Conservation (phyloP, 2,113 vertebrate genomes). For the Cettia cetti region DNA sequence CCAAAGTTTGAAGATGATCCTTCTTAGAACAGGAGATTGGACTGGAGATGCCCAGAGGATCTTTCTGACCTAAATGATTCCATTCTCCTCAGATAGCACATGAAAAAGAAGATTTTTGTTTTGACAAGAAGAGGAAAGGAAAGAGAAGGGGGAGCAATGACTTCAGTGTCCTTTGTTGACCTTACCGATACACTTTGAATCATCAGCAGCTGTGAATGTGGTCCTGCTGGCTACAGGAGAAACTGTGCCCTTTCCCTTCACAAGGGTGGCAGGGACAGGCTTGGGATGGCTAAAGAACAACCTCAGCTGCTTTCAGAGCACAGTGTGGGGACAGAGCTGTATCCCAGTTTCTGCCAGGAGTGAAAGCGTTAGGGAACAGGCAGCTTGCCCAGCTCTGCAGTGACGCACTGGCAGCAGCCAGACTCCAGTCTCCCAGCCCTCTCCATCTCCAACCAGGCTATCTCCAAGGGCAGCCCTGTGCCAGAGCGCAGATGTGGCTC, state of each 20-base stretch:
- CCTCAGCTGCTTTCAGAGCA: neutral
- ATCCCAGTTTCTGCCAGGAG: neutral
- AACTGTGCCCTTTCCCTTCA: neutral
- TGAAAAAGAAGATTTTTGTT: neutral
- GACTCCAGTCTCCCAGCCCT: neutral
- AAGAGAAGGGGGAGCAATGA: neutral
- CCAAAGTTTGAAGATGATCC: neutral
- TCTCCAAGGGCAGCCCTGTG: neutral
- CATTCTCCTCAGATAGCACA: neutral
- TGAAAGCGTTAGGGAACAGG: neutral
- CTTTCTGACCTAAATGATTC: neutral
- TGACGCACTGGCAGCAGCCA: neutral
- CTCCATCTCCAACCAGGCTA: neutral
- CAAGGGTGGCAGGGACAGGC: neutral
- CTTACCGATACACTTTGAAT: neutral
- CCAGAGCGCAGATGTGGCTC: neutral
- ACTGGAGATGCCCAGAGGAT: neutral
- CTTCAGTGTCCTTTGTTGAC: neutral
- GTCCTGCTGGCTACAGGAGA: neutral
- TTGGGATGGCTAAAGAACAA: neutral
- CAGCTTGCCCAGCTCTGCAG: constrained; percentile 23
- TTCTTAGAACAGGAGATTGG: neutral
- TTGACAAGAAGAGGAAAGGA: neutral
- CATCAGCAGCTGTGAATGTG: neutral
- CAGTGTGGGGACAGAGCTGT: neutral